These are phyloP conservation scores for Ethmia dodecea DNA, from an alignment of 2,888 invertebrate genomes.

Conservation along the genomic window DNA sequence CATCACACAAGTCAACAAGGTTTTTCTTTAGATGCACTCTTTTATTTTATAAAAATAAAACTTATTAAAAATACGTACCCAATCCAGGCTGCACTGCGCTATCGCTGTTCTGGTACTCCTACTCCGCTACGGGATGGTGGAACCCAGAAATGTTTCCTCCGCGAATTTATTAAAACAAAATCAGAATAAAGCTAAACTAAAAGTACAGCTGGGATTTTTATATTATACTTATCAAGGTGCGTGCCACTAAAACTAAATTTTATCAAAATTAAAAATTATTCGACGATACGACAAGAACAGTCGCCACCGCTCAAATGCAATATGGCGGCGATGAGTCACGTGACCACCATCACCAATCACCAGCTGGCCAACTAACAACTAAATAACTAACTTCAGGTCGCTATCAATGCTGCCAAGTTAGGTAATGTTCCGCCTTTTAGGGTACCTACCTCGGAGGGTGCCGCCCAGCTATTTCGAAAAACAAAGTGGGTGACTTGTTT, in stretches of 20 bases:
- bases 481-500: too few species aligned
- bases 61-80: too few species aligned
- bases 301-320: conserved; percentile 47
- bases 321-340: conserved; percentile 58
- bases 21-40: neutral
- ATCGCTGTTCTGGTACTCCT: conserved; percentile 46
- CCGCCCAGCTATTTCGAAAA: too few species aligned
- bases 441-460: too few species aligned
- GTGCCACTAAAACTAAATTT: conserved; percentile 20
- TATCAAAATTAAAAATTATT: conserved; percentile 38
- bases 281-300: conserved; percentile 40
- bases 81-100: conserved; percentile 30
- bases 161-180: conserved; percentile 21
- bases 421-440: too few species aligned
- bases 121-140: conserved; percentile 60
- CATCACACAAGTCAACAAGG: conserved; percentile 20
- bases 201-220: conserved; percentile 7
- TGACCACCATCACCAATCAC: too few species aligned
- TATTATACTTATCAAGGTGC: too few species aligned
- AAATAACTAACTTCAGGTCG: too few species aligned
- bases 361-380: neutral
- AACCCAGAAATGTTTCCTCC: conserved; percentile 35
- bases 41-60: neutral
- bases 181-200: neutral
- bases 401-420: too few species aligned